Percentiles rank a stretch among this genome's conserved stretches.
Conservation (phyloP, 2,888 invertebrate species). For the Deilephila elpenor region DNA sequence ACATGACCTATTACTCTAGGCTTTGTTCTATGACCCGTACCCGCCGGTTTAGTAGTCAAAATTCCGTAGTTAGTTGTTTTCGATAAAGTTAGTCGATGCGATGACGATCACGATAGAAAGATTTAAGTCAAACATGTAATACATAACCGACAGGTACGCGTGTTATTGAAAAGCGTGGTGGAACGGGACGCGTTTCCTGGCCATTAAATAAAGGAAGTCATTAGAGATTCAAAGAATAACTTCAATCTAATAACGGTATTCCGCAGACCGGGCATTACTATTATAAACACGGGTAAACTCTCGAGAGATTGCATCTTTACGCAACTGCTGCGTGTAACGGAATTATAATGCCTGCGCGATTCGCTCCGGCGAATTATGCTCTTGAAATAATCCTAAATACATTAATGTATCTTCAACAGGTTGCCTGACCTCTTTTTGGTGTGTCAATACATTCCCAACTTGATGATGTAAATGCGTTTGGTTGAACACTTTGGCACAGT, state of each 20-base stretch:
- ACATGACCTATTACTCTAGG: background rate
- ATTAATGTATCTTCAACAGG: constrained; percentile 34
- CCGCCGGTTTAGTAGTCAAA: too few species aligned
- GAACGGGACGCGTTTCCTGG: constrained; percentile 69
- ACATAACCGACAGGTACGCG: background rate
- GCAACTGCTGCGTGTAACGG: constrained; percentile 59
- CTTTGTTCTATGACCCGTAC: too few species aligned
- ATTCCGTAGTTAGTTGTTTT: too few species aligned
- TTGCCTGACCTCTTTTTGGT: constrained; percentile 31
- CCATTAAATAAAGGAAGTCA: constrained; percentile 72
- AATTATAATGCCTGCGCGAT: constrained; percentile 41
- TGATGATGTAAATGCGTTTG: background rate
- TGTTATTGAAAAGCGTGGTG: constrained; percentile 35
- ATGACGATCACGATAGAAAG: background rate
- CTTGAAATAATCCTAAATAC: constrained; percentile 27
- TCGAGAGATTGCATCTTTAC: constrained; percentile 68
- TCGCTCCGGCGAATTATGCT: constrained; percentile 20
- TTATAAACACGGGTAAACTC: constrained; percentile 66
- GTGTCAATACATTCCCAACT: background rate
- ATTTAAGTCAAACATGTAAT: background rate
- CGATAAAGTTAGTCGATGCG: background rate
- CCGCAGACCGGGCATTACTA: constrained; percentile 62
- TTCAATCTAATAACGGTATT: constrained; percentile 72
- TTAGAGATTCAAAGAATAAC: constrained; percentile 70
- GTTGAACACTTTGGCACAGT: background rate